These are phyloP conservation scores for Ceratoteleas bidentatus DNA, from an alignment of 1,140 invertebrate species.

Conservation along the genomic window DNA sequence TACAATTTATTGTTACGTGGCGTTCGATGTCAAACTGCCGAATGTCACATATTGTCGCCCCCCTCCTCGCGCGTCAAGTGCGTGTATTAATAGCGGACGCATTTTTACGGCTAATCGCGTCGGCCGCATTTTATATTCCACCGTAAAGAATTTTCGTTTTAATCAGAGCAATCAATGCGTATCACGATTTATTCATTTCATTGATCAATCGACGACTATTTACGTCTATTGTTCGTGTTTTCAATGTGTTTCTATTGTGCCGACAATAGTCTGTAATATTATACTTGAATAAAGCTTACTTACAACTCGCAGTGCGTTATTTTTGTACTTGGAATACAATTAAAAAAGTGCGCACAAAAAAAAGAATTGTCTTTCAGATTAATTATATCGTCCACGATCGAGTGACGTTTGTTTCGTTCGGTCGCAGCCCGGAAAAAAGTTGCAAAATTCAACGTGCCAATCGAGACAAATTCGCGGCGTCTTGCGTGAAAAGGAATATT, in stretches of 20 bases:
- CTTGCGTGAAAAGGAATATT: slow-evolving; percentile 1
- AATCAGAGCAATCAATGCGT: slow-evolving; percentile 64
- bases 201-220: slow-evolving; percentile 68
- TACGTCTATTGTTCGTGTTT: slow-evolving; percentile 65
- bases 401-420: too few species aligned
- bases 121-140: slow-evolving; percentile 49
- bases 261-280: slow-evolving; percentile 61
- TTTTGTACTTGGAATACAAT: slow-evolving; percentile 41
- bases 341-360: neutral
- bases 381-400: slow-evolving; percentile 20
- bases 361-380: slow-evolving; percentile 46
- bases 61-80: neutral
- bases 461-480: neutral
- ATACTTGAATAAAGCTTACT: slow-evolving; percentile 58
- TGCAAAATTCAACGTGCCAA: too few species aligned
- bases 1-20: slow-evolving; percentile 49
- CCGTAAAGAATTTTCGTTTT: slow-evolving; percentile 63
- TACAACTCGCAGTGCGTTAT: slow-evolving; percentile 36
- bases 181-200: slow-evolving; percentile 68
- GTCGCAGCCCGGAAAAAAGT: too few species aligned
- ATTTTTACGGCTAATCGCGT: slow-evolving; percentile 45
- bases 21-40: slow-evolving; percentile 5
- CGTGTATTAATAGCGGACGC: slow-evolving; percentile 38
- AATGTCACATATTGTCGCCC: slow-evolving; percentile 14
- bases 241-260: slow-evolving; percentile 60